Evolutionary conservation across 2,113 vertebrate genomes (phyloP), one percentile per base, ranked within the genome.

Genomic region (Onychorhynchus coronatus): DNA sequence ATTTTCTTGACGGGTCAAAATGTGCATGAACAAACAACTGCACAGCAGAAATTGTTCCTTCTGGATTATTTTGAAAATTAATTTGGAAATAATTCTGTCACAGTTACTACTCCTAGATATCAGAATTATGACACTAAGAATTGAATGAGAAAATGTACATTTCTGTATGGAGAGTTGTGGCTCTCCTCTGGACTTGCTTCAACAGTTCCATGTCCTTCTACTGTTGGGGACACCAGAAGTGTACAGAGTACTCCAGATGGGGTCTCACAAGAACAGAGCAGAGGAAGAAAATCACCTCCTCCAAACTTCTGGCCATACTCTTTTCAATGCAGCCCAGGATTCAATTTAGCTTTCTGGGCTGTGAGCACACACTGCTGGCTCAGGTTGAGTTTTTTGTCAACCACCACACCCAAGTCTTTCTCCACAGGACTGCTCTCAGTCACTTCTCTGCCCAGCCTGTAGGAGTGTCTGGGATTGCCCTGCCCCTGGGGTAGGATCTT

Each of bases 311-410:
- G 42, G 24, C 20, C 5, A 2, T 0, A 0, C 30, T 19, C 1
- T 21, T 68, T 68, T 76, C 17, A 37, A 9, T 50, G 6, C 13
- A 31, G 17, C 8, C 13, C 17, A 50, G 31, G 13, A 0, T 35
- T 50, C 21, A 11, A 7, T 17, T 25, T 58, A 42, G 31, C 37
- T 22, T 11, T 76, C 27, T 52, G 44, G 16, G 31, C 31, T 68
- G 30, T 23, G 25, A 50, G 5, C 1, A 0, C 35, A 24, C 10
- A 14, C 11, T 58, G 12, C 25, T 3, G 3, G 35, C 7, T 35
- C 25, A 11, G 2, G 16, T 8, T 17, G 25, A 50, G 31, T 35
- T 50, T 72, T 30, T 31, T 27, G 58, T 44, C 53, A 76, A 33
- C 37, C 37, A 17, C 16, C 52, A 9, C 2, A 7, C 19, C 31